These are phyloP conservation scores for Crypturellus undulatus DNA, from an alignment of 2,113 vertebrate genomes.

Conservation along the genomic window DNA sequence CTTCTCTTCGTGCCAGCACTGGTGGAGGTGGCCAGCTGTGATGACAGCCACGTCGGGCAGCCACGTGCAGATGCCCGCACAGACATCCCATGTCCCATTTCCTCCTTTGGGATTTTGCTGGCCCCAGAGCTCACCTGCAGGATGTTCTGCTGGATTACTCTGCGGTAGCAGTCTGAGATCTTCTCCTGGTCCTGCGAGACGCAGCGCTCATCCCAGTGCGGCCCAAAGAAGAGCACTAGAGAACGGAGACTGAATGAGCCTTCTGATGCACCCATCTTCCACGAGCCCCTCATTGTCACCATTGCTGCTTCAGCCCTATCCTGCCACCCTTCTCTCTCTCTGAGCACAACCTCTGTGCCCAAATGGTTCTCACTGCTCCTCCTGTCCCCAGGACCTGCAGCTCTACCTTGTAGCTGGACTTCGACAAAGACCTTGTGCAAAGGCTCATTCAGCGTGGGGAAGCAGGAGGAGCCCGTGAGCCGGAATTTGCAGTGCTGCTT, in stretches of 20 bases:
- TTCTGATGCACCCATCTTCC: not conserved
- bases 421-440: not conserved
- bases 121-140: not conserved
- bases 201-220: not conserved
- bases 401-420: slow-evolving; percentile 5
- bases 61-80: no score
- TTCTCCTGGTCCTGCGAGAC: not conserved
- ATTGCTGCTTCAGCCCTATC: not conserved
- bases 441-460: not conserved
- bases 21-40: not conserved
- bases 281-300: not conserved
- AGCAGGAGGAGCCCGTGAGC: not conserved
- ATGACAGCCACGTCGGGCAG: not conserved
- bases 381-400: rapidly evolving
- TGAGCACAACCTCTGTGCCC: not conserved
- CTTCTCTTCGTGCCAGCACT: not conserved
- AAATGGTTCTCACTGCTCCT: not conserved
- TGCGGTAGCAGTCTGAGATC: not conserved
- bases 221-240: not conserved
- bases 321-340: not conserved
- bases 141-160: not conserved
- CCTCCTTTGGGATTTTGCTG: rapidly evolving
- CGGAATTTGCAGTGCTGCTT: not conserved
- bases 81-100: not conserved
- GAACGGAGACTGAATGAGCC: not conserved